Evolutionary conservation across 2,113 vertebrate genomes (phyloP).

Genomic region (Carassius gibelio): DNA sequence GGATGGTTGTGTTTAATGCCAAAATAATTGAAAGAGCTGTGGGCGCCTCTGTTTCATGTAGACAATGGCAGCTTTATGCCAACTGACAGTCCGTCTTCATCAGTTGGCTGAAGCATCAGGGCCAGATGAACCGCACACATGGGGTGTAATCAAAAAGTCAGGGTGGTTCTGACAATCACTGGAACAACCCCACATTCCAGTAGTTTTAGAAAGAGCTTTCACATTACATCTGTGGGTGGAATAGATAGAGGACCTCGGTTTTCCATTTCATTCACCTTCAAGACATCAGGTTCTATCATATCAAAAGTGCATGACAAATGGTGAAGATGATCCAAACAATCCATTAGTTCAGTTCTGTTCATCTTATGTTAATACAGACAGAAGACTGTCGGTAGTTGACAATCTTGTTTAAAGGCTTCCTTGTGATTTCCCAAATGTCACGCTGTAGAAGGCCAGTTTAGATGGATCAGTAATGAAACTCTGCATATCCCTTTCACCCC

Average conservation of each 20-base stretch:
- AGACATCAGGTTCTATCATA: not conserved
- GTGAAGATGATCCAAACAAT: not conserved
- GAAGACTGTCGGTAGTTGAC: conserved; percentile 2
- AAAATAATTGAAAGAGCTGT: not conserved
- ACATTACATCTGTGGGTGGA: conserved; percentile 22
- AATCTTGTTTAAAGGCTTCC: conserved; percentile 7
- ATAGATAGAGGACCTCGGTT: not conserved
- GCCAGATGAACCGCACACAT: conserved; percentile 3
- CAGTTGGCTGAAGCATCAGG: conserved; percentile 38
- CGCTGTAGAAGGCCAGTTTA: conserved; percentile 16
- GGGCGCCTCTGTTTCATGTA: conserved; percentile 2
- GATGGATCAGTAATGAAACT: conserved; percentile 47
- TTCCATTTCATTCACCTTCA: not conserved
- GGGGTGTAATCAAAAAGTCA: conserved; percentile 32
- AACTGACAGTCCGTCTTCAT: conserved; percentile 49
- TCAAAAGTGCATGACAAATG: not conserved
- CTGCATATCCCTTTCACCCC: not conserved
- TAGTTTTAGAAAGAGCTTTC: conserved; percentile 17
- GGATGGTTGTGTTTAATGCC: not conserved
- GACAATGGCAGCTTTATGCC: conserved; percentile 32
- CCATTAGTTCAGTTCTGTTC: not conserved
- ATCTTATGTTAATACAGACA: conserved; percentile 40
- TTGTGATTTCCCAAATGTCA: conserved; percentile 46
- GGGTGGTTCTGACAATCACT: conserved; percentile 47
- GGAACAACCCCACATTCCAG: conserved; percentile 7